Base-by-base conservation (phyloP, 2,888 invertebrate species). In the Pseudococcus longispinus region DNA sequence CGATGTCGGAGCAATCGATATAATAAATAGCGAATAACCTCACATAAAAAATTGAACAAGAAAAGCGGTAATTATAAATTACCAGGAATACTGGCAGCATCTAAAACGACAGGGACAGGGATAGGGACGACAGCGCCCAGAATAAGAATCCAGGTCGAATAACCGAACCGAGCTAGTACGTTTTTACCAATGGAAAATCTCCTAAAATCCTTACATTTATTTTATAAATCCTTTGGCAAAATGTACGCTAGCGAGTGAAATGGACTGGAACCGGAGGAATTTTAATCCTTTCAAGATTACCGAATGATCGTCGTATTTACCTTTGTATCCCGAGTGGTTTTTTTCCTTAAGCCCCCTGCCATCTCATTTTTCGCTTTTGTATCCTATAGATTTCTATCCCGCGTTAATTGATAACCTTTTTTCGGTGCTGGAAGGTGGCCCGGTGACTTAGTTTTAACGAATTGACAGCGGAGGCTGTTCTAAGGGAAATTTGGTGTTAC, bases 271-370 rank as follows among this genome's bases (percentile, higher is more conserved):
- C 42, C 42, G 42, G 77, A 42, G 77, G 20, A 80, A 80, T 80
- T 80, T 80, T 80, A 80, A 80, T 80, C 77, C 42, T 80, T 80
- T 80, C 42, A 20, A 80, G 77, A 80, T 80, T 80, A 80, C 77
- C 42, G 42, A 42, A 80, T 80, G 77, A 80, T 80, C 42, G 42
- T 42, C 8, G 70, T 70, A 70, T 70, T 70, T 70, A 70, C 70
- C 70, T 70, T 70, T 29, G 5, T 65, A 37, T 37, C 9, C 37
- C 37, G 37, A 37, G 37, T 37, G 37, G 37, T 26, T n/a, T 8
- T 18, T n/a, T n/a, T 55, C 6, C n/a, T 55, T 4, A 5, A 55
- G 11, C 65, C 26, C 26, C 18, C 11, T 18, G 70, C 65, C 26
- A 65, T 65, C 65, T 18, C 8, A n/a, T 26, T 65, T 65, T 65